These are phyloP conservation scores for Halcyon senegalensis DNA, from an alignment of 2,113 vertebrate species.

Conservation along the genomic window DNA sequence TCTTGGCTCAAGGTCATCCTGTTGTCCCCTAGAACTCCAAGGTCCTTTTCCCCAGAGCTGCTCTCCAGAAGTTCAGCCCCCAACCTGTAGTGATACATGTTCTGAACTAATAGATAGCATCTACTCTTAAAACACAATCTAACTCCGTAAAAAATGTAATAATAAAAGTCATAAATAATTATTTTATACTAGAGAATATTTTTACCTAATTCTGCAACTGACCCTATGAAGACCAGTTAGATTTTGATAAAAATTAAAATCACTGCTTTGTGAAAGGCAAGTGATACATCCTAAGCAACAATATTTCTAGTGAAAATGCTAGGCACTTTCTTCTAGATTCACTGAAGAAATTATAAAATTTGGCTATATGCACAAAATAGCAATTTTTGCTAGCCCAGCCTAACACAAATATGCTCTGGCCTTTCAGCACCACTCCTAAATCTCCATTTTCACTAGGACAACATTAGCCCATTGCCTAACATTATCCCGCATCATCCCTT, in stretches of 20 bases:
- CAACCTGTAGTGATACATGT: too few species aligned
- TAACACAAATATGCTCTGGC: not conserved
- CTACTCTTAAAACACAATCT: not conserved
- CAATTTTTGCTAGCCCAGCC: not conserved
- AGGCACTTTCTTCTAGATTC: not conserved
- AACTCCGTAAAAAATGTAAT: not conserved
- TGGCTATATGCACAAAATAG: not conserved
- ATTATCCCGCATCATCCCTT: not conserved
- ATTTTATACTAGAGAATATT: not conserved
- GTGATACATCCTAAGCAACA: not conserved
- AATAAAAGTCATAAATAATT: not conserved
- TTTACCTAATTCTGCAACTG: not conserved
- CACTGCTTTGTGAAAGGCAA: not conserved
- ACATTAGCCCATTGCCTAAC: not conserved
- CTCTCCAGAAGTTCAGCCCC: too few species aligned
- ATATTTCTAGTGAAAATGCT: not conserved
- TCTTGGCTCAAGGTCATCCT: too few species aligned
- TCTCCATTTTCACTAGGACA: not conserved
- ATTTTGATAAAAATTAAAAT: not conserved
- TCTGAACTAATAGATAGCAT: not conserved
- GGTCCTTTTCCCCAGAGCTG: too few species aligned
- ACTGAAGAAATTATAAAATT: not conserved
- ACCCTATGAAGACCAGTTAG: rapidly evolving
- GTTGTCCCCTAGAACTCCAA: too few species aligned
- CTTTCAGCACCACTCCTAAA: not conserved